Base-by-base conservation (phyloP, 1,140 invertebrate species). In the Contarinia nasturtii region DNA sequence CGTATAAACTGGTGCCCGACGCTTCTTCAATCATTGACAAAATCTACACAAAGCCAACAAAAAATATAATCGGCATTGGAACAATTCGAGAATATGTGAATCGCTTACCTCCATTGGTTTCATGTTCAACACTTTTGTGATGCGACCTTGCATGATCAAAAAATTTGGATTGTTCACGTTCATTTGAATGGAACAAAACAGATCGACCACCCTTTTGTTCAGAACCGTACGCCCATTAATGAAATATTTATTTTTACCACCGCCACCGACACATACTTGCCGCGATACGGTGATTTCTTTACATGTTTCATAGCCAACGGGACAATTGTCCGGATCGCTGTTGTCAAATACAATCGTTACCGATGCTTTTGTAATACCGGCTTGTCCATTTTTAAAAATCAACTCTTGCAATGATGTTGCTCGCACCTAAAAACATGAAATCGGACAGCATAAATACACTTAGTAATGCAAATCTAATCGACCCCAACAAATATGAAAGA, bases 131-230 rank as follows among this genome's bases (percentile, higher is more conserved):
- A 99, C 95, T 75, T 98, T 98, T 1, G 94, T 98, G 46, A 99
- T 96, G 56, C 93, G 77, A 8, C 96, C 96, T 74, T 99, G 96
- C 95, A 99, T 98, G 54, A 99, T 99, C 4, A 99, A 75, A 64
- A 98, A 99, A 65, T 98, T 94, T 3, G 95, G 95, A 72, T 98
- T 98, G 65, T 98, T 98, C 0, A 98, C 89, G 66, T 99, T 99
- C 2, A 99, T 67, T 58, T 96, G 91, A 7, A 98, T 82, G 0
- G 93, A 94, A 54, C 87, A 85, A 63, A 99, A 98, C 53, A 99
- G 69, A 67, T 99, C 95, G 47, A 82, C 77, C 0, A 98, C 86
- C 55, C 84, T 70, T 57, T 86, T 90, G 60, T 92, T 91, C 52
- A 82, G 73, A 0, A 92, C 90, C 63, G 80, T 82, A 36, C 78